A percentile compares a stretch with the other conserved stretches of the same genome.
Evolutionary conservation across 1,140 invertebrate species (phyloP).

Genomic region (Hyphantria cunea): DNA sequence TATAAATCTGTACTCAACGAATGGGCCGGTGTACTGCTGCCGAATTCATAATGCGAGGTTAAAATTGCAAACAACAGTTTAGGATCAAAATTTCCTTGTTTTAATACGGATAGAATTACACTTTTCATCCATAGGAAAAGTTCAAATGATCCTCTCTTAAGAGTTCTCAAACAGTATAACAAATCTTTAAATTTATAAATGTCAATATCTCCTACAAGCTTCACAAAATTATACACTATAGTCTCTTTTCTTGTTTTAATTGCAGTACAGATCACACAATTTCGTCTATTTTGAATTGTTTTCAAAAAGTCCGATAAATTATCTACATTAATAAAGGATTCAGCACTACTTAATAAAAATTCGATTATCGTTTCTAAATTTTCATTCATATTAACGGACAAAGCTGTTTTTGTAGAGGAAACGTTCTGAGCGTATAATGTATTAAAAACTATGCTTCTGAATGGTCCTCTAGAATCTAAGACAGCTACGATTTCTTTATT

Average conservation of each 20-base stretch:
- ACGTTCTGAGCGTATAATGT: background rate
- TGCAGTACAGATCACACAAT: background rate
- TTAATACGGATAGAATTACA: background rate
- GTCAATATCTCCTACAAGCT: background rate
- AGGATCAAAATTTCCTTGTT: background rate
- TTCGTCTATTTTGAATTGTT: background rate
- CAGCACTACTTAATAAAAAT: background rate
- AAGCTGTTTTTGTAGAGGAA: background rate
- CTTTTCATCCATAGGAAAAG: background rate
- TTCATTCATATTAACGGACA: background rate
- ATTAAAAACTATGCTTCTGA: background rate
- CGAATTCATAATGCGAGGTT: background rate
- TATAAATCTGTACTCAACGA: background rate
- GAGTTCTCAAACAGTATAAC: background rate
- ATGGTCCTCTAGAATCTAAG: background rate
- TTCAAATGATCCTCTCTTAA: background rate
- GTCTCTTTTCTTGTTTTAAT: background rate
- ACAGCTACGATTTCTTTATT: background rate
- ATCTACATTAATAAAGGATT: background rate
- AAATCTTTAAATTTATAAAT: background rate
- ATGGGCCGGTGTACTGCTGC: background rate
- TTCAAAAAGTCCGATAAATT: background rate
- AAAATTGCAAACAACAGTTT: background rate
- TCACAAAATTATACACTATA: background rate
- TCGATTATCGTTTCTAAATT: background rate